Evolutionary conservation across 2,797 vertebrate genomes (phyloP), one percentile per base, ranked within the genome.

Genomic region (Notamacropus eugenii): DNA sequence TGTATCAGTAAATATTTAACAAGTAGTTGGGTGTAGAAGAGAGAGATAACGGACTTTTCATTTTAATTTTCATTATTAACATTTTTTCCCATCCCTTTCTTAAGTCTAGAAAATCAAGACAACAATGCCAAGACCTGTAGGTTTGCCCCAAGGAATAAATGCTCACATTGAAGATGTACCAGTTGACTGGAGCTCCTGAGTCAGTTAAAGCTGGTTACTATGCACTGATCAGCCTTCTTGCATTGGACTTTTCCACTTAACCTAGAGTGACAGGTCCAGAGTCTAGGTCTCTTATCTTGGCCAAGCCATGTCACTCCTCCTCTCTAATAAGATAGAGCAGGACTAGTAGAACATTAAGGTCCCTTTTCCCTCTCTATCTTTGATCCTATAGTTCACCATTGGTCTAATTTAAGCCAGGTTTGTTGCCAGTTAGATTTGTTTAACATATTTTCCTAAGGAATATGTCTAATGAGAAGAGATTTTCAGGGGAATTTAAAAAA

Each of bases 401-500:
- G 31, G 91, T 93, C 94, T 94, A 28, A 94, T 0, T 55, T 54
- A 93, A 6, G 4, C 90, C 55, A 94, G 82, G 95, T 5, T 56
- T 96, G 31, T 46, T 92, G 90, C 40, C 82, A 96, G 74, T 93
- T 93, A 97, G 90, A 52, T 94, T 91, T 96, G 91, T 92, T 97
- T 97, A 96, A 96, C 94, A 93, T 74, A 94, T 93, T 97, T 97
- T 96, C 31, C 94, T 92, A 97, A 97, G 95, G 90, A 96, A 40
- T 97, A 24, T 96, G 93, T 91, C 95, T 97, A 97, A 97, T 97
- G 96, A 97, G 91, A 96, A 96, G 97, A 98, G 95, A 97, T 97
- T 98, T 97, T 97, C 22, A 0, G 11, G 94, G 74, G 91, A 97
- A 97, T 98, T 55, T 98, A 97, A 97, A 97, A 97, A 97, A 97